Evolutionary conservation across 2,113 vertebrate species (phyloP).

Genomic region (Neolamprologus sp.): DNA sequence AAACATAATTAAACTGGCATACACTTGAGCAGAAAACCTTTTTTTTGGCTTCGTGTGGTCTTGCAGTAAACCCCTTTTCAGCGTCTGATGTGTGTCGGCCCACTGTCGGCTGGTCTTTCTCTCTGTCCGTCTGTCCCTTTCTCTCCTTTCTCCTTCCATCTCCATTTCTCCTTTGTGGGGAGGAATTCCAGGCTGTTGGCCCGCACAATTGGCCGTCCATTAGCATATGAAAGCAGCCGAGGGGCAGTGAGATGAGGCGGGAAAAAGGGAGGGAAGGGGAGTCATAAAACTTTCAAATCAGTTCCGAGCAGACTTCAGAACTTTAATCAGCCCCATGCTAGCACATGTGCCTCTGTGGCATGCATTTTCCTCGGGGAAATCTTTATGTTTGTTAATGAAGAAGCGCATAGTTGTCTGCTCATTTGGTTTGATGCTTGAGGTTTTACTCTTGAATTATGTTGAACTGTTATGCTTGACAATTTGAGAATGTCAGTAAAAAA

Average conservation of each 20-base stretch:
- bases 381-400: background rate
- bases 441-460: background rate
- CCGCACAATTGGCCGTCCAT: conserved; percentile 46
- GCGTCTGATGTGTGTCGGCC: conserved; percentile 24
- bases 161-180: conserved; percentile 48
- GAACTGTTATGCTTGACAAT: background rate
- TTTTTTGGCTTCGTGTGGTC: background rate
- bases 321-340: background rate
- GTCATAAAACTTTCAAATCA: conserved; percentile 47
- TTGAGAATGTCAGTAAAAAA: background rate
- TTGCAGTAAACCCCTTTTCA: background rate
- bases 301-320: background rate
- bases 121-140: conserved; percentile 21
- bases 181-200: conserved; percentile 58
- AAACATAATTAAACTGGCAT: background rate
- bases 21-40: background rate
- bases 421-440: background rate
- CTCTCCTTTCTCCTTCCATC: conserved; percentile 13
- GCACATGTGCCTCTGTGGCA: background rate
- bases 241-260: conserved; percentile 27
- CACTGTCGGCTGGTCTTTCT: conserved; percentile 16
- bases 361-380: background rate
- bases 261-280: conserved; percentile 14
- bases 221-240: conserved; percentile 64
- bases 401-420: background rate